Percentiles rank a stretch among this genome's conserved stretches.
These are phyloP conservation scores for Ephestia elutella DNA, from an alignment of 1,140 invertebrate genomes.

Conservation along the genomic window DNA sequence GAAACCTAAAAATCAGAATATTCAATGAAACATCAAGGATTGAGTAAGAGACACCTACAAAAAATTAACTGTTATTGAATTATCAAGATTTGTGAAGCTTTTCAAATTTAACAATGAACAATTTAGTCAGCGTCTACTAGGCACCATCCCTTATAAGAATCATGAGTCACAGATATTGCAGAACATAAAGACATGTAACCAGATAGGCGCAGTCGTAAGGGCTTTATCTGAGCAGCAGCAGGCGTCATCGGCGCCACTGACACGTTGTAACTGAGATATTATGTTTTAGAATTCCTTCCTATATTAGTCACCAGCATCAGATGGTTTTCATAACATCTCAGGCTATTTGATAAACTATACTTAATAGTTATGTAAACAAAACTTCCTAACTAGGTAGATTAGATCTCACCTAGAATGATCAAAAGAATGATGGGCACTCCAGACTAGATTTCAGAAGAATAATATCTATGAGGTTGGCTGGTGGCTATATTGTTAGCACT, in stretches of 20 bases:
- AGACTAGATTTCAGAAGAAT: too few species aligned
- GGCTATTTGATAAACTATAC: too few species aligned
- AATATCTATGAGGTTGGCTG: too few species aligned
- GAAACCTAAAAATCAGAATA: too few species aligned
- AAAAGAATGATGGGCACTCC: too few species aligned
- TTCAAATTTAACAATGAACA: constrained; percentile 28
- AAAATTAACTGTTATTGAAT: too few species aligned
- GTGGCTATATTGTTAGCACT: too few species aligned
- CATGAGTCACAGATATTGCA: neutral
- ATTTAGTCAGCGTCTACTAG: neutral
- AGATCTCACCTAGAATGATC: too few species aligned
- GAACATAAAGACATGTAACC: neutral
- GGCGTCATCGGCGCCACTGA: neutral
- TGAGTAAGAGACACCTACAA: too few species aligned
- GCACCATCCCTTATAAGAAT: neutral
- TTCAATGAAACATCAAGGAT: too few species aligned
- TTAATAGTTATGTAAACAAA: too few species aligned
- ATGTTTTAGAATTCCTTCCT: constrained; percentile 34
- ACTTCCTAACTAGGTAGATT: too few species aligned
- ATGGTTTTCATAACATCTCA: constrained; percentile 13
- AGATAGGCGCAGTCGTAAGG: neutral
- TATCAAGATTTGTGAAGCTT: neutral
- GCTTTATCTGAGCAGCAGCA: constrained; percentile 20
- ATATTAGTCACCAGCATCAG: constrained; percentile 44
- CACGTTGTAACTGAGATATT: neutral